Evolutionary conservation across 2,888 invertebrate genomes (phyloP).

Genomic region (Leptinotarsa rubiginosa): DNA sequence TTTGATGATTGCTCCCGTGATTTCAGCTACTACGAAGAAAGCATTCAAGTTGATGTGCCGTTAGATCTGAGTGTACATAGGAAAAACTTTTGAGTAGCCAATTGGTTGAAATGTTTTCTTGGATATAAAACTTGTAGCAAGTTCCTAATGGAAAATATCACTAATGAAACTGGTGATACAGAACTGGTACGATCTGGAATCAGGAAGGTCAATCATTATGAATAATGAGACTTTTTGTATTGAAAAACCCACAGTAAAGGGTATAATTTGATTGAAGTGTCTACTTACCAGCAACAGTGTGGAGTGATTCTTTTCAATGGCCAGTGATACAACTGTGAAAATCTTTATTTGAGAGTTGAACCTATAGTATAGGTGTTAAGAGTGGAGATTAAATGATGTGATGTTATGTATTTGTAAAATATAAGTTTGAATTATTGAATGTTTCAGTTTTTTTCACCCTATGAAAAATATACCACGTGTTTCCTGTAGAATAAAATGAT

Average conservation of each 20-base stretch:
- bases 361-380: background rate
- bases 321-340: background rate
- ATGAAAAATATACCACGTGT: background rate
- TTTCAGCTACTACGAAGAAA: slow-evolving; percentile 42
- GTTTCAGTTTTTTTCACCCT: background rate
- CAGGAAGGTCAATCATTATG: background rate
- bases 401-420: background rate
- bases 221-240: background rate
- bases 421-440: background rate
- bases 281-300: background rate
- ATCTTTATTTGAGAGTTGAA: background rate
- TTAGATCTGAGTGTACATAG: slow-evolving; percentile 74
- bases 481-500: too few relatives aligned
- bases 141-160: background rate
- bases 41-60: slow-evolving; percentile 68
- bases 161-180: slow-evolving; percentile 10
- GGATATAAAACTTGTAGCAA: background rate
- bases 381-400: background rate
- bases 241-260: background rate
- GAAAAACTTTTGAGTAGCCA: slow-evolving; percentile 51
- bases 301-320: background rate
- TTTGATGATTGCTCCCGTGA: slow-evolving; percentile 29
- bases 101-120: background rate
- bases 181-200: background rate
- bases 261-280: background rate